Evolutionary conservation across 2,888 invertebrate genomes (phyloP).

Genomic region (Dryadula phaetusa): DNA sequence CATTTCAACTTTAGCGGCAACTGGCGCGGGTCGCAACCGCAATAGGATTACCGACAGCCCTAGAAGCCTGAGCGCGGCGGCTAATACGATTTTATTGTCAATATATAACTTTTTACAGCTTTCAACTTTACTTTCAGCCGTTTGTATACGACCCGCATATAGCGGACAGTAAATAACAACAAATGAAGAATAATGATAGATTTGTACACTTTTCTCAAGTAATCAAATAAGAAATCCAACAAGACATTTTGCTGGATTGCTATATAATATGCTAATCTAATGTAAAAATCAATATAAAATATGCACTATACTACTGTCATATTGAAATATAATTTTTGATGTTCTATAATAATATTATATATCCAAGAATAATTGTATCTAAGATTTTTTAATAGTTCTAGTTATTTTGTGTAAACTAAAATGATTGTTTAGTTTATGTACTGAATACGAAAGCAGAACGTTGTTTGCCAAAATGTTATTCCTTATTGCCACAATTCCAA

Average conservation of each 20-base stretch:
- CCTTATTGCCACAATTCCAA: not conserved
- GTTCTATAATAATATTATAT: no score
- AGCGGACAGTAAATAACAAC: conserved; percentile 23
- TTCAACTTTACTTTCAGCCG: conserved; percentile 39
- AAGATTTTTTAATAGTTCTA: no score
- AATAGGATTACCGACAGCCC: conserved; percentile 77
- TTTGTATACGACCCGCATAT: conserved; percentile 22
- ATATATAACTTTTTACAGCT: conserved; percentile 56
- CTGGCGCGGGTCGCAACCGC: conserved; percentile 66
- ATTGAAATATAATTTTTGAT: not conserved
- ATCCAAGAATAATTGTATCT: no score
- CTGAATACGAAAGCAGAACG: not conserved
- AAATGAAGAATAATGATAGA: conserved; percentile 6
- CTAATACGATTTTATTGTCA: conserved; percentile 73
- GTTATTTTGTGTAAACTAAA: no score
- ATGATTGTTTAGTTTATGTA: no score
- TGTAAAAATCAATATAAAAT: not conserved
- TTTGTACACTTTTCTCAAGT: not conserved
- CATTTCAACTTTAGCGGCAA: conserved; percentile 68
- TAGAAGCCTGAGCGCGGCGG: conserved; percentile 64
- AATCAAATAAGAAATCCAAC: not conserved
- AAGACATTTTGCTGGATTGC: no score
- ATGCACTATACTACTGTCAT: not conserved
- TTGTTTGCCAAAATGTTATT: not conserved
- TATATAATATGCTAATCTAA: no score